phyloP scores from a whole-genome alignment of 2,113 vertebrate genomes.

The Dipodomys merriami region DNA sequence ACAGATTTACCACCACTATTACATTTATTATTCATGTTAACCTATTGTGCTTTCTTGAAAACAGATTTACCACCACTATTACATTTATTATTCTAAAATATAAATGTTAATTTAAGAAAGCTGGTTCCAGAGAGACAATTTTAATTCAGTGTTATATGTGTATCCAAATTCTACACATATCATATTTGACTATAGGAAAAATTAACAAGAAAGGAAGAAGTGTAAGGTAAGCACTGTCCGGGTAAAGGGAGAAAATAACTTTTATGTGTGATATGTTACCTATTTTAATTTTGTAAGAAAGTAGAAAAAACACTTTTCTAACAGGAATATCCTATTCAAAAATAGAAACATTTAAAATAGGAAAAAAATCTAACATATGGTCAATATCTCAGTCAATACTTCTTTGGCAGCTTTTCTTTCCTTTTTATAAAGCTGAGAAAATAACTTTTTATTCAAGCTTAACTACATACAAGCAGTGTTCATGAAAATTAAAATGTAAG shows the following conservation, averaged over 20 bases:
- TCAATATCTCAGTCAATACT: slow-evolving; percentile 52
- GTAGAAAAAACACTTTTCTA: neutral
- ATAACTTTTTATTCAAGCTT: slow-evolving; percentile 42
- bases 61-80: neutral
- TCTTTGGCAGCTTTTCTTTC: slow-evolving; percentile 36
- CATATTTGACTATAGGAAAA: neutral
- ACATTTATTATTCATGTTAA: neutral
- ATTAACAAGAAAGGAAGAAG: neutral
- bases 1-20: neutral
- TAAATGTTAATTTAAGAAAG: neutral
- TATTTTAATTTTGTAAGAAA: slow-evolving; percentile 14
- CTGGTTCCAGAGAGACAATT: neutral
- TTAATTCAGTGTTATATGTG: neutral
- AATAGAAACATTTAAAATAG: slow-evolving; percentile 39
- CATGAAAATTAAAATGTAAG: neutral
- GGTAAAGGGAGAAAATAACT: slow-evolving; percentile 13
- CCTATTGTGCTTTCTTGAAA: neutral
- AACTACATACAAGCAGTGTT: neutral
- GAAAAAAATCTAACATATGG: slow-evolving; percentile 46
- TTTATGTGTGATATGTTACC: neutral
- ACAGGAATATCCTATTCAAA: neutral
- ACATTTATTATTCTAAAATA: neutral
- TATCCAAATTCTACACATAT: neutral
- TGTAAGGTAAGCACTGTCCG: neutral
- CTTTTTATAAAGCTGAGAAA: slow-evolving; percentile 43